Percentiles rank a stretch among this genome's conserved stretches.
Evolutionary conservation across 2,888 invertebrate species (phyloP).

Genomic region (Neelides folsomi): DNA sequence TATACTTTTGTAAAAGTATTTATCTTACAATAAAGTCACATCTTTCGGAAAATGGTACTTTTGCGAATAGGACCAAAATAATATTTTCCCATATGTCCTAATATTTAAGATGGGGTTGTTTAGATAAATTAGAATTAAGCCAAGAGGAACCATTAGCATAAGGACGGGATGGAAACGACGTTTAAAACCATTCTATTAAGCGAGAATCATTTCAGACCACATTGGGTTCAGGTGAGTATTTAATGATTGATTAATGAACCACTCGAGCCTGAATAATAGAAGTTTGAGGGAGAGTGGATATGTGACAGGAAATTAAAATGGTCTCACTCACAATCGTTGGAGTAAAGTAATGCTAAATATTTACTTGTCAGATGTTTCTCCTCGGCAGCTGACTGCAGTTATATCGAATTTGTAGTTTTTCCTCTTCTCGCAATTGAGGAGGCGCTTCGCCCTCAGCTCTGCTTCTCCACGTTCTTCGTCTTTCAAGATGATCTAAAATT

Average conservation of each 20-base stretch:
- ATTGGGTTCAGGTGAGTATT: neutral
- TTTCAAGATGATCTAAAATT: slow-evolving; percentile 36
- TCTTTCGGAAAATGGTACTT: no score
- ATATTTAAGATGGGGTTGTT: no score
- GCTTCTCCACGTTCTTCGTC: slow-evolving; percentile 51
- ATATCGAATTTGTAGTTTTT: slow-evolving; percentile 93
- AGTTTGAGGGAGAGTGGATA: neutral
- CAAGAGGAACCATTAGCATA: no score
- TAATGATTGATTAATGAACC: neutral
- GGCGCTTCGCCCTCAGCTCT: slow-evolving; percentile 65
- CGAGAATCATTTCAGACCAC: no score
- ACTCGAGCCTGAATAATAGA: neutral
- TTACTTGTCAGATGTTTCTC: slow-evolving; percentile 66
- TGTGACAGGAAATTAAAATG: slow-evolving; percentile 1
- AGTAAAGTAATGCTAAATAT: slow-evolving; percentile 39
- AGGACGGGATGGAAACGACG: no score
- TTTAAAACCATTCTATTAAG: no score
- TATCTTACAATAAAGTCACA: no score
- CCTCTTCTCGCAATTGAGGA: slow-evolving; percentile 83
- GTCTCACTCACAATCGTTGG: neutral
- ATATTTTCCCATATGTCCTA: no score
- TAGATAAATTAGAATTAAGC: no score
- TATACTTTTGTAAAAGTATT: no score
- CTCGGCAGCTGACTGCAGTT: slow-evolving; percentile 81
- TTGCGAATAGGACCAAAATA: no score